Conservation (phyloP, 2,888 invertebrate species). For the Carcina quercana region DNA sequence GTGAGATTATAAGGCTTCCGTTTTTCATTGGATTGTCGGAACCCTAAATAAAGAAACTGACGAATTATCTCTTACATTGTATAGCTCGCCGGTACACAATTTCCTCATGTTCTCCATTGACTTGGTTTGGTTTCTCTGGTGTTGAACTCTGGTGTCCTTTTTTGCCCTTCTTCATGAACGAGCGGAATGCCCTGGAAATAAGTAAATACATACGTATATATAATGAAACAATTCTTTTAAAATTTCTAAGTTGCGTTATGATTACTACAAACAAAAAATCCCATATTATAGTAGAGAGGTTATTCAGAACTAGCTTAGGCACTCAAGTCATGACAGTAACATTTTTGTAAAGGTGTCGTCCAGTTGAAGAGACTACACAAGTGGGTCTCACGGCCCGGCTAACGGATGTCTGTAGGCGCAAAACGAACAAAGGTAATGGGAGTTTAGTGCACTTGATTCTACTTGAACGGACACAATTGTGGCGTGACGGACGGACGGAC, state of each 20-base stretch:
- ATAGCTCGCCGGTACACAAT: constrained; percentile 55
- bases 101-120: constrained; percentile 54
- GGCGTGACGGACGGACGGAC: constrained; percentile 36
- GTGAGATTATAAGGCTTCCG: no score
- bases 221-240: no score
- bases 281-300: no score
- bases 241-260: no score
- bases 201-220: no score
- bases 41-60: no score
- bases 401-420: constrained; percentile 54
- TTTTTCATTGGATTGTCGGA: no score
- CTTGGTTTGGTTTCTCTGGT: constrained; percentile 27
- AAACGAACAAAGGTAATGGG: constrained; percentile 43
- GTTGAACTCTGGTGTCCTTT: constrained; percentile 31
- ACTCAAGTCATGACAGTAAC: no score
- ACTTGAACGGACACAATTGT: constrained; percentile 59
- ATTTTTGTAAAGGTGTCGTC: no score
- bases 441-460: constrained; percentile 66
- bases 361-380: no score
- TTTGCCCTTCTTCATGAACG: constrained; percentile 68
- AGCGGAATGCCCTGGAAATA: constrained; percentile 61
- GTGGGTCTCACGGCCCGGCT: constrained; percentile 25
- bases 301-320: no score
- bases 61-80: constrained; percentile 65
- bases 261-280: no score